Evolutionary conservation across 2,797 vertebrate species (phyloP).

Genomic region (Ammospiza maritima): DNA sequence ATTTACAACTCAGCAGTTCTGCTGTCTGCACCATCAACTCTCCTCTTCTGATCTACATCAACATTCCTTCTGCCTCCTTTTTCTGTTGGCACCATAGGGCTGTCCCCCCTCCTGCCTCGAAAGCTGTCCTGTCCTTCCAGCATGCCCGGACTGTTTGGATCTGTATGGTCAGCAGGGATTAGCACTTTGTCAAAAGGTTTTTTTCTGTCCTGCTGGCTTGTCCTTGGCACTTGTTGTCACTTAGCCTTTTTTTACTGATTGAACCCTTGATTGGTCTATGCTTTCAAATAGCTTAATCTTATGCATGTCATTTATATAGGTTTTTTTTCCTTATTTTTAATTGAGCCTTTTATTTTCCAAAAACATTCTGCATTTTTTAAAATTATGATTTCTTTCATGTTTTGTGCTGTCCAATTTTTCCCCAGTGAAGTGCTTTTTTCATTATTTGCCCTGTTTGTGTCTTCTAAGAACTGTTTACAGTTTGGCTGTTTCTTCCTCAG

Average conservation of each 20-base stretch:
- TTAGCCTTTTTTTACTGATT: not conserved
- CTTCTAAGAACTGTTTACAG: not conserved
- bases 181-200: conserved; percentile 16
- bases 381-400: not conserved
- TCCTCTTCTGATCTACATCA: conserved; percentile 6
- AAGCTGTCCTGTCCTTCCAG: not conserved
- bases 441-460: not conserved
- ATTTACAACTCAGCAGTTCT: conserved; percentile 43
- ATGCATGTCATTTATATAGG: not conserved
- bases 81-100: not conserved
- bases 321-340: not conserved
- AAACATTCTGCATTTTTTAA: not conserved
- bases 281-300: not conserved
- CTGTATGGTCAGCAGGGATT: not conserved
- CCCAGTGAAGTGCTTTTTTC: not conserved
- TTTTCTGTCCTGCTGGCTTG: not conserved
- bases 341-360: not conserved
- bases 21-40: not conserved
- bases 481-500: not conserved
- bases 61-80: not conserved
- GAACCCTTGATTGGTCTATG: not conserved
- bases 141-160: not conserved
- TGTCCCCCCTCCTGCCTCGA: not conserved
- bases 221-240: not conserved
- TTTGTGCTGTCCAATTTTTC: not conserved